Evolutionary conservation across 2,113 vertebrate genomes (phyloP), one percentile per base, ranked within the genome.

Genomic region (Lipophrys pholis): DNA sequence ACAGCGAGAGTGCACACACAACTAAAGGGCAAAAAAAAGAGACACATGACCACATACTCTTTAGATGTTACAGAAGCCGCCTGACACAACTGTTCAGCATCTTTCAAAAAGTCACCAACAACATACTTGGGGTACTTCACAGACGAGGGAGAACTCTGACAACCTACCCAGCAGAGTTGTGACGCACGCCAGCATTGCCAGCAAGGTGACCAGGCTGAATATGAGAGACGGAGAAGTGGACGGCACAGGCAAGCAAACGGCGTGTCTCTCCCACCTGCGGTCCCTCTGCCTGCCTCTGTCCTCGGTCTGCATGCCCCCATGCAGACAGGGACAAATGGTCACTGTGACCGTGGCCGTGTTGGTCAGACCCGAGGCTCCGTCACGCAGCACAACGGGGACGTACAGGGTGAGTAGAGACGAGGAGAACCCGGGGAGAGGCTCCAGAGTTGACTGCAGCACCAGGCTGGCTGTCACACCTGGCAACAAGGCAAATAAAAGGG

Each of bases 281-380:
- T 89, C 91, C 59, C 76, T 77, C 77, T 87, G 82, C 10, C 77
- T 69, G 49, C 84, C 87, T 59, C 78, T 74, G 12, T 91, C 91
- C 87, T 93, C 92, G 0, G 90, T 91, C 74, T 82, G 91, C 90
- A 94, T 94, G 45, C 93, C 90, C 15, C 93, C 93, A 65, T 91
- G 88, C 84, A 93, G 92, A 83, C 95, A 96, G 16, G 93, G 95
- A 79, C 96, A 97, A 50, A 96, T 82, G 15, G 94, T 95, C 80
- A 97, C 91, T 0, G 96, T 97, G 75, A 97, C 93, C 0, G 96
- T 97, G 76, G 92, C 94, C 0, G 95, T 96, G 88, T 95, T 95
- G 84, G 94, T 95, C 66, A 96, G 92, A 4, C 92, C 92, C 0
- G 94, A 95, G 5, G 93, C 94, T 1, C 93, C 93, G 8, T 97